Evolutionary conservation across 1,140 invertebrate genomes (phyloP).

Genomic region (Calephelis virginiensis): DNA sequence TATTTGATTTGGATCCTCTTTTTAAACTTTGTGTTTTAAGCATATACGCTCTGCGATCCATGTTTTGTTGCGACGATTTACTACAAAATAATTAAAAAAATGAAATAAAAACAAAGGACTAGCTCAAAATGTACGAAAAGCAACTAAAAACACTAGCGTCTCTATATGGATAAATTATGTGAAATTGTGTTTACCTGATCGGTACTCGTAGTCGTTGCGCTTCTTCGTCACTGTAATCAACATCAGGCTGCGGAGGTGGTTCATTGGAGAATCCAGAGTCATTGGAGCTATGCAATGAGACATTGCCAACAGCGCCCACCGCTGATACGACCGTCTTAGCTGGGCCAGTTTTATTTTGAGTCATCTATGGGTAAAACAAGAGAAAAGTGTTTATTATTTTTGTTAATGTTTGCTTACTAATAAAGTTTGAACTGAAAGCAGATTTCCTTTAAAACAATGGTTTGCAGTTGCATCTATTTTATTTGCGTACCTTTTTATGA

Average conservation of each 20-base stretch:
- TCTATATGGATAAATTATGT: slow-evolving; percentile 22
- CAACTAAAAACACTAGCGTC: slow-evolving; percentile 27
- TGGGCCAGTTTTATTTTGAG: slow-evolving; percentile 74
- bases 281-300: slow-evolving; percentile 92
- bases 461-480: too few species aligned
- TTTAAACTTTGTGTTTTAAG: slow-evolving; percentile 72
- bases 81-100: slow-evolving; percentile 67
- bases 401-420: background rate
- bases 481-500: too few species aligned
- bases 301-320: slow-evolving; percentile 82
- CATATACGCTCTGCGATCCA: slow-evolving; percentile 81
- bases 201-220: slow-evolving; percentile 81
- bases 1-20: slow-evolving; percentile 66
- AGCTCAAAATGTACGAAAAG: slow-evolving; percentile 25
- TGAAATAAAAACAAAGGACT: slow-evolving; percentile 42
- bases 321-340: slow-evolving; percentile 69
- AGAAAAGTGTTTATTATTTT: slow-evolving; percentile 11
- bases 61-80: slow-evolving; percentile 73
- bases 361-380: slow-evolving; percentile 42
- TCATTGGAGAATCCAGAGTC: slow-evolving; percentile 95
- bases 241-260: slow-evolving; percentile 91
- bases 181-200: slow-evolving; percentile 81
- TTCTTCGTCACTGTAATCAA: slow-evolving; percentile 94
- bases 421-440: background rate
- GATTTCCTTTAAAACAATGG: too few species aligned